These are phyloP conservation scores for Drosophila nr. fundita DNA, from an alignment of 2,888 invertebrate genomes.

Conservation along the genomic window DNA sequence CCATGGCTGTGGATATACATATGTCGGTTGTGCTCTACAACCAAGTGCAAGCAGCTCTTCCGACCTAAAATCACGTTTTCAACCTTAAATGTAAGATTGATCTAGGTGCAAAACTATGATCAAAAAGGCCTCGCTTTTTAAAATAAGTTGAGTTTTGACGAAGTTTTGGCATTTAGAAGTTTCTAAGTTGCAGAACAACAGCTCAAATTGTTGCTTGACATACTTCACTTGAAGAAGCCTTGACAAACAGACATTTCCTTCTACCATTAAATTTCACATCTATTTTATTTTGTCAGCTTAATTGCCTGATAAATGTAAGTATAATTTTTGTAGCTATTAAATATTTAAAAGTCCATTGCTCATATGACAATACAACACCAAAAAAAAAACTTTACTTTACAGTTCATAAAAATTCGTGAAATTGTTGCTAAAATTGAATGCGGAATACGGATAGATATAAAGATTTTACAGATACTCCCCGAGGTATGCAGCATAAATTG, in stretches of 20 bases:
- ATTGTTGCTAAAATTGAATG: background rate
- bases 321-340: background rate
- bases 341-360: background rate
- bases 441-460: background rate
- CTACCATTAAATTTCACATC: background rate
- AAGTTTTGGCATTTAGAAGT: too few relatives aligned
- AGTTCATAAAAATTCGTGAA: background rate
- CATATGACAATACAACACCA: background rate
- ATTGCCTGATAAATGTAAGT: background rate
- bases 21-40: constrained; percentile 15
- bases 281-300: background rate
- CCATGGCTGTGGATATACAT: background rate
- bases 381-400: background rate
- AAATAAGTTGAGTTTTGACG: too few relatives aligned
- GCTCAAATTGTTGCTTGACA: constrained; percentile 15
- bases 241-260: background rate
- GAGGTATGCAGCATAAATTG: constrained; percentile 23
- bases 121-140: too few relatives aligned
- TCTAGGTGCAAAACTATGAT: too few relatives aligned
- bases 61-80: too few relatives aligned
- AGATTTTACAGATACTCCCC: too few relatives aligned
- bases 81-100: too few relatives aligned
- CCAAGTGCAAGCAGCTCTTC: constrained; percentile 4
- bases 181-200: constrained; percentile 4
- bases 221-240: constrained; percentile 11